Percentiles rank a stretch among this genome's conserved stretches.
phyloP scores from a whole-genome alignment of 2,113 vertebrate genomes.

The Setophaga coronata region DNA sequence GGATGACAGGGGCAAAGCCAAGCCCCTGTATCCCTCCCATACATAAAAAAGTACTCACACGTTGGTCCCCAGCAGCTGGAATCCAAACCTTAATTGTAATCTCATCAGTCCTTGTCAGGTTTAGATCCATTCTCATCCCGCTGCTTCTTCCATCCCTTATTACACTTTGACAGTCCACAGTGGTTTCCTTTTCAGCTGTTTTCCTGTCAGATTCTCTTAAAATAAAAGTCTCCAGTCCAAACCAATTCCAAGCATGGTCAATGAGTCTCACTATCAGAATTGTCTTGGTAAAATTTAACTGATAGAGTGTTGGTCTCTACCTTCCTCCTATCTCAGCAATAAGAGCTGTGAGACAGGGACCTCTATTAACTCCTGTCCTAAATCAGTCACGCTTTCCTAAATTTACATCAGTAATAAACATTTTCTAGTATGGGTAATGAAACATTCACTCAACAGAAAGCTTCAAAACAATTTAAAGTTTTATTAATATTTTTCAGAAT shows the following conservation, averaged over 20 bases:
- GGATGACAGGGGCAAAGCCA: background rate
- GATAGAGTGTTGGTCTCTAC: background rate
- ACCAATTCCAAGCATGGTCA: background rate
- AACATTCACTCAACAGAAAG: background rate
- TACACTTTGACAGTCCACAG: background rate
- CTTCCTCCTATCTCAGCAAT: background rate
- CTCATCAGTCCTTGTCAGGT: background rate
- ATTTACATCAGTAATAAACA: background rate
- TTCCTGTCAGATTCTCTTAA: background rate
- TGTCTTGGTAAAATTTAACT: background rate
- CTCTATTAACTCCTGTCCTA: background rate
- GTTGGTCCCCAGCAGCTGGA: background rate
- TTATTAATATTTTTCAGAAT: background rate
- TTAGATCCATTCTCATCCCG: background rate
- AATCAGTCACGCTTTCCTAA: background rate
- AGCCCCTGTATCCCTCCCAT: background rate
- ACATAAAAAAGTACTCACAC: background rate
- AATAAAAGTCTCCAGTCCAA: background rate
- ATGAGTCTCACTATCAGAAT: background rate
- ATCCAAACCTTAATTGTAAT: background rate
- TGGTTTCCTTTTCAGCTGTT: background rate
- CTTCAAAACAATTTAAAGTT: background rate
- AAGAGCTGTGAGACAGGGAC: background rate
- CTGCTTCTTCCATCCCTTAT: background rate
- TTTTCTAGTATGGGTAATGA: background rate